phyloP scores from a whole-genome alignment of 92 coral and sea anemone species.

The Porites rus region DNA sequence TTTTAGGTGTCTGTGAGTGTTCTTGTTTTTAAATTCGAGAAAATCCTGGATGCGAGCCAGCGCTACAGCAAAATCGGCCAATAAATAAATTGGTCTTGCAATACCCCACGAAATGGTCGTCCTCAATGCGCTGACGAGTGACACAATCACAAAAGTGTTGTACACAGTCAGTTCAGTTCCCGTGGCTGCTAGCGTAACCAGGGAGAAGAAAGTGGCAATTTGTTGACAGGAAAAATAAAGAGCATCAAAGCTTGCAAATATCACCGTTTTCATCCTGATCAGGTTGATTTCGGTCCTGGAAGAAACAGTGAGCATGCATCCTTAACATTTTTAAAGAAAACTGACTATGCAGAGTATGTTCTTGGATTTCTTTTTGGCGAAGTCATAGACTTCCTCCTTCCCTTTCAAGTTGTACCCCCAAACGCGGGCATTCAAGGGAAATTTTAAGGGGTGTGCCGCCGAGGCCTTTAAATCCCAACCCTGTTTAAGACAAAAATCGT shows the following conservation, averaged over 20 bases:
- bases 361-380: too few species aligned
- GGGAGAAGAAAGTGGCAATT: constrained; percentile 51
- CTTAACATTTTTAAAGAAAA: too few species aligned
- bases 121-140: constrained; percentile 54
- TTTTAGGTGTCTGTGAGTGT: not conserved
- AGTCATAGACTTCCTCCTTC: too few species aligned
- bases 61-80: constrained; percentile 59
- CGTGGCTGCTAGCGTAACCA: constrained; percentile 37
- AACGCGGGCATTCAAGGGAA: too few species aligned
- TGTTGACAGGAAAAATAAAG: constrained; percentile 60
- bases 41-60: constrained; percentile 47
- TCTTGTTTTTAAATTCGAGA: constrained; percentile 17
- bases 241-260: constrained; percentile 53
- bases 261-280: constrained; percentile 31
- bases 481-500: too few species aligned
- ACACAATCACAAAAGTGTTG: constrained; percentile 55
- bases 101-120: constrained; percentile 59
- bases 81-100: constrained; percentile 45
- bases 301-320: not conserved
- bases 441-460: too few species aligned
- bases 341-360: not conserved
- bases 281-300: constrained; percentile 46
- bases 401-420: too few species aligned
- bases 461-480: too few species aligned
- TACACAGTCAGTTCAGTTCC: constrained; percentile 51